Evolutionary conservation across 1,140 invertebrate genomes (phyloP).

Genomic region (Tetranychus urticae): DNA sequence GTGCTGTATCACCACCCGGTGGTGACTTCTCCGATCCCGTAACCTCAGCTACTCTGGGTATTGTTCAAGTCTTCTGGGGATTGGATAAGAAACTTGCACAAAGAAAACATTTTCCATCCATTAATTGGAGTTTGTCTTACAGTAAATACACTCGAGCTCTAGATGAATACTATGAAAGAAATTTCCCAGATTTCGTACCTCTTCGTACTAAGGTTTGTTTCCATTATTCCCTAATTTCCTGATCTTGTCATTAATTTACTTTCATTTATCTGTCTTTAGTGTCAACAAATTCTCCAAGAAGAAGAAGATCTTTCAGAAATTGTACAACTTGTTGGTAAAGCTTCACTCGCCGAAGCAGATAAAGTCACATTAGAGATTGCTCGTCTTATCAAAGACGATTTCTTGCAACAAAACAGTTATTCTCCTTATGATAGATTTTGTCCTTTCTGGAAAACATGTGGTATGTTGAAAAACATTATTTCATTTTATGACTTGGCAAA

Average conservation of each 20-base stretch:
- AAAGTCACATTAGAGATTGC: constrained; percentile 98
- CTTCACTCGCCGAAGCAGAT: constrained; percentile 89
- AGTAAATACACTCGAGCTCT: constrained; percentile 93
- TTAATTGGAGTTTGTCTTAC: constrained; percentile 99
- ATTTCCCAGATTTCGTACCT: constrained; percentile 94
- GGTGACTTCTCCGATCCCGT: constrained; percentile 99
- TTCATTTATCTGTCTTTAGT: constrained; percentile 24
- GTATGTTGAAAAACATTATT: constrained; percentile 97
- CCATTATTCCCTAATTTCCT: background rate
- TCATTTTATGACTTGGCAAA: constrained; percentile 92
- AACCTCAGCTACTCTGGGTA: constrained; percentile 92
- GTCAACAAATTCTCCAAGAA: constrained; percentile 87
- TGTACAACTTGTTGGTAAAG: constrained; percentile 97
- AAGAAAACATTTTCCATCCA: constrained; percentile 97
- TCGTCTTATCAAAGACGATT: constrained; percentile 95
- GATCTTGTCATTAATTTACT: background rate
- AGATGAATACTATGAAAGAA: constrained; percentile 98
- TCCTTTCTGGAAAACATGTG: constrained; percentile 98
- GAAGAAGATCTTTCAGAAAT: constrained; percentile 99
- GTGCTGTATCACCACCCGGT: constrained; percentile 96
- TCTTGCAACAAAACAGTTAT: constrained; percentile 96
- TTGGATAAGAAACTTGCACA: constrained; percentile 98
- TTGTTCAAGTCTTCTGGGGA: constrained; percentile 97
- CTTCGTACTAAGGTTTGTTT: constrained; percentile 27
- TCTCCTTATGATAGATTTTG: constrained; percentile 92